Base-by-base conservation (phyloP, 2,797 vertebrate genomes). In the Eutrigla gurnardus region DNA sequence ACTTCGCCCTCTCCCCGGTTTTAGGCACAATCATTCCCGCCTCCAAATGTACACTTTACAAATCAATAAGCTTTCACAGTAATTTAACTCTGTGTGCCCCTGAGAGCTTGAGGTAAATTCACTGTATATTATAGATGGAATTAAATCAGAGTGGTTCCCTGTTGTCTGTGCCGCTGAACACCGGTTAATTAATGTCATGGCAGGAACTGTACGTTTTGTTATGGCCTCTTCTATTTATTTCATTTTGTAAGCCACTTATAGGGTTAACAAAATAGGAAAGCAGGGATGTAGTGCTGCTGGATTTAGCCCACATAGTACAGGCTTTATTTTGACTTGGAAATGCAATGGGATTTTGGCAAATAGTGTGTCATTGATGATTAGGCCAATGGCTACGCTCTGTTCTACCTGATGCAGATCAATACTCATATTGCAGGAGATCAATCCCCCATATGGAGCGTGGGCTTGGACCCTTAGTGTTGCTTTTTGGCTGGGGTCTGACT, bases 31-130 rank as follows among this genome's bases (percentile, higher is more conserved):
- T 65, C 75, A 64, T 59, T 53, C 67, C 69, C 80, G 76, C 60
- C 79, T 89, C 77, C 73, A 82, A 81, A 91, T 88, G 65, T 78
- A 90, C 83, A 75, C 78, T 88, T 89, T 80, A 66, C 58, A 59
- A 91, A 94, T 95, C 93, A 93, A 93, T 94, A 92, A 64, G 69
- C 81, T 82, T 85, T 90, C 86, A 78, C 78, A 77, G 55, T 88
- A 87, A 92, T 92, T 90, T 88, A 91, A 86, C 82, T 83, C 73
- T 71, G 77, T 70, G 69, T 39, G 64, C 80, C 82, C 77, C 63
- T 59, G 71, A 91, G 87, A 92, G 73, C 61, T 45, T 45, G 59
- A 57, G 45, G 69, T 85, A 76, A 75, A 86, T 85, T 78, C 40
- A 59, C 62, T 67, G 14, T 72, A 60, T 70, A 65, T 73, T 37